These are phyloP conservation scores for Sebastes reedi DNA, from an alignment of 2,797 vertebrate species.

Conservation along the genomic window DNA sequence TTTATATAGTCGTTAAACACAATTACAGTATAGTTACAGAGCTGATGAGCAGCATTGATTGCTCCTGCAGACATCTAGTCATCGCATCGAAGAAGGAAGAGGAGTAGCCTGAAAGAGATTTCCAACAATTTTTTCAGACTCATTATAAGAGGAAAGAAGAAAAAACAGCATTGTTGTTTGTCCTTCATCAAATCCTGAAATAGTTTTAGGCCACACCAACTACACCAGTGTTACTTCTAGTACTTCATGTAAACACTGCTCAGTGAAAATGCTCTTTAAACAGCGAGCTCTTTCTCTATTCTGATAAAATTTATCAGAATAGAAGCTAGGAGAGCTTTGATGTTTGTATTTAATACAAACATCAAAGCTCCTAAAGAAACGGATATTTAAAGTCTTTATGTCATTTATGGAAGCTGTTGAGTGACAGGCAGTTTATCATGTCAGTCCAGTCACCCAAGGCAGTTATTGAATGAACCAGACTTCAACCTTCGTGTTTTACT, in stretches of 20 bases:
- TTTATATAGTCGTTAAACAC: slow-evolving; percentile 43
- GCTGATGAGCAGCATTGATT: slow-evolving; percentile 35
- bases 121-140: not conserved
- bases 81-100: slow-evolving; percentile 24
- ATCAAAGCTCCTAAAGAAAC: not conserved
- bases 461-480: not conserved
- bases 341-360: no score
- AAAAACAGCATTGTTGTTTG: not conserved
- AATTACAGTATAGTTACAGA: slow-evolving; percentile 24
- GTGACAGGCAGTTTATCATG: not conserved
- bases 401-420: not conserved
- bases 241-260: not conserved
- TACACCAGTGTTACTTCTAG: not conserved
- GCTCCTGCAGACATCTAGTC: slow-evolving; percentile 47
- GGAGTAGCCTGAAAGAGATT: not conserved
- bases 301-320: not conserved
- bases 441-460: not conserved
- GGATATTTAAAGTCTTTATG: not conserved
- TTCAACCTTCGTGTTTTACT: not conserved
- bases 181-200: not conserved
- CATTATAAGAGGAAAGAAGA: not conserved
- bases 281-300: not conserved
- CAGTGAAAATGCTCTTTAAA: not conserved
- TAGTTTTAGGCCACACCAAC: not conserved
- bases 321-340: no score